Percentiles rank a stretch among this genome's conserved stretches.
phyloP scores from a whole-genome alignment of 2,113 vertebrate genomes.

The Cebus imitator region DNA sequence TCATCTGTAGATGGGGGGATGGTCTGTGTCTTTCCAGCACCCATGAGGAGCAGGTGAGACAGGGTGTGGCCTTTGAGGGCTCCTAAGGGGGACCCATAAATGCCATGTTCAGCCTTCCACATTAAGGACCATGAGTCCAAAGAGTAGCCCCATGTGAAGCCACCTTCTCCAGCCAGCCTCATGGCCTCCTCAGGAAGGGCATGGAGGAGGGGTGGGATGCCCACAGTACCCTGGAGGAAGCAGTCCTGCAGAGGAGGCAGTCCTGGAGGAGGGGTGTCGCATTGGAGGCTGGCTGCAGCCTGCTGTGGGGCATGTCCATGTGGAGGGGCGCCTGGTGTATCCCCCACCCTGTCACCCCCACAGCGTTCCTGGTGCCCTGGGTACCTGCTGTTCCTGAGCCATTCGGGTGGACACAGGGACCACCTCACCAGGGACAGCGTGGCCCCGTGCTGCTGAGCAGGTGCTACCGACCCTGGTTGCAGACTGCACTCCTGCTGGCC shows the following conservation, averaged over 20 bases:
- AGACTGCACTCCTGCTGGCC: fast-evolving
- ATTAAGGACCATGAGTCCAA: neutral
- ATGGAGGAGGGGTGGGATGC: no score
- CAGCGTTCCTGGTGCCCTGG: neutral
- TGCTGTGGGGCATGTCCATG: neutral
- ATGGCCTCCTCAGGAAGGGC: no score
- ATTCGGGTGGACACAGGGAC: neutral
- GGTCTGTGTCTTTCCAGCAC: neutral
- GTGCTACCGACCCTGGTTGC: neutral
- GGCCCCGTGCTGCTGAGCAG: neutral
- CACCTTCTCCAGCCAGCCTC: neutral
- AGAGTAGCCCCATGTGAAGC: neutral
- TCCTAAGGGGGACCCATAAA: neutral
- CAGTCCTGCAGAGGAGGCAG: neutral
- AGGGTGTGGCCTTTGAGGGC: neutral
- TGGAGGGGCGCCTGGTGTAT: neutral
- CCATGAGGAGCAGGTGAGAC: neutral
- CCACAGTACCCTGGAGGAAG: neutral
- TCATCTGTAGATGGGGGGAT: neutral
- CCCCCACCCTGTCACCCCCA: neutral
- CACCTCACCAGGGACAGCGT: neutral
- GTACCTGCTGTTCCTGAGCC: neutral
- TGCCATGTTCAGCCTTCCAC: fast-evolving
- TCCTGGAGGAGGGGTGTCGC: neutral
- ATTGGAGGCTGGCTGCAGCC: fast-evolving